Base-by-base conservation (phyloP, 35 echinoderm and acorn worm species). In the Amphiura filiformis region DNA sequence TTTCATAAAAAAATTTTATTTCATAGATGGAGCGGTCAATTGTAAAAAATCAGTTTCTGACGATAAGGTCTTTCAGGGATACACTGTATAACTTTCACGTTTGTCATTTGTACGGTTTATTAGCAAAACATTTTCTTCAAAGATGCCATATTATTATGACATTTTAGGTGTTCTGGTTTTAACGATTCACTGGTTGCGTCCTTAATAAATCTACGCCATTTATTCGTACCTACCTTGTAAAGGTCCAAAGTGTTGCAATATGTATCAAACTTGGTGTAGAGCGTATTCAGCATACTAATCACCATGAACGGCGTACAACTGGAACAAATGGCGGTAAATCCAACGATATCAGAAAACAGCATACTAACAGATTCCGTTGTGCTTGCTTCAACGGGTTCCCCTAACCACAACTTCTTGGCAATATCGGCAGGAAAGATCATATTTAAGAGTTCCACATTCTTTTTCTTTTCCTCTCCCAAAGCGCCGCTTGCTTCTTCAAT, bases 291-390 rank as follows among this genome's bases (percentile, higher is more conserved):
- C 96, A 98, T 98, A 39, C 84, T 89, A 37, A 98, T 91, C 33
- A 98, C 96, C 87, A 89, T 91, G 38, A 98, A 92, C 20, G 96
- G 96, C 0, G 92, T 98, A 56, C 87, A 89, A 22, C 84, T 94
- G 18, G 96, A 94, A 49, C 96, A 98, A 34, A 98, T 98, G 0
- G 92, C 92, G 0, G 96, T 98, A 38, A 98, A 98, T 22, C 96
- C 96, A 13, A 98, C 96, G 30, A 98, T 94, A 80, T 98, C 96
- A 1, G 96, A 98, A 61, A 98, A 98, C 22, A 98, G 78, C 96
- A 98, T 94, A 1, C 92, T 86, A 0, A 97, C 95, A 39, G 84
- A 87, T 0, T 97, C 92, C 28, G 81, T 90, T 5, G 88, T 97
- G 23, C 80, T 79, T 15, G 95, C 79, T 15, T 86, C 86, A 20